Base-by-base conservation (phyloP, 2,797 vertebrate species). In the Protonibea diacanthus region DNA sequence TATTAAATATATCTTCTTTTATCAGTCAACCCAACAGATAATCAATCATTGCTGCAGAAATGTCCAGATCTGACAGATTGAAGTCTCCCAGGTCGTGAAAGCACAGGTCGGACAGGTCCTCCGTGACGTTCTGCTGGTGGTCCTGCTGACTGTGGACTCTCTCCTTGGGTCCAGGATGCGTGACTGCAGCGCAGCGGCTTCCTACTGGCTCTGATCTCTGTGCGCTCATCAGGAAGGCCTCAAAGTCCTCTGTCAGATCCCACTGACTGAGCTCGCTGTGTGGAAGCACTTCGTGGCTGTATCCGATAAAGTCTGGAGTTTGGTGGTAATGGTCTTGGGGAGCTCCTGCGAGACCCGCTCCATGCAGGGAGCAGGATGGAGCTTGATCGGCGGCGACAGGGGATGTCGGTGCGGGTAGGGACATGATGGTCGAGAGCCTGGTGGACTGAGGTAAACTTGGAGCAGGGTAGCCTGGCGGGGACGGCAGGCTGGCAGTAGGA, bases 21-120 rank as follows among this genome's bases (percentile, higher is more conserved):
- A 18, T 55, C 65, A 17, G 6, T 90, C 57, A 92, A 1, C 70
- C 23, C 57, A 93, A 62, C 4, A 93, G 65, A 85, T 91, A 93
- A 78, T 93, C 92, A 25, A 92, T 91, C 86, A 92, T 90, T 18
- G 76, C 79, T 0, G 80, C 65, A 27, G 92, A 93, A 77, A 92
- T 85, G 2, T 92, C 86, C 60, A 93, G 15, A 57, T 93, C 87
- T 2, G 88, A 83, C 53, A 91, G 65, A 13, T 33, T 88, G 56
- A 89, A 78, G 59, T 92, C 85, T 1, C 71, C 62, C 70, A 93
- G 44, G 6, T 92, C 88, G 15, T 83, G 85, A 8, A 91, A 52
- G 52, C 52, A 71, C 69, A 93, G 25, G 4, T 88, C 88, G 0
- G 74, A 78, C 25, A 91, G 51, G 56, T 92, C 85, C 6, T 78